Base-by-base conservation (phyloP, 92 coral and sea anemone species). In the Palythoa grandiflora region DNA sequence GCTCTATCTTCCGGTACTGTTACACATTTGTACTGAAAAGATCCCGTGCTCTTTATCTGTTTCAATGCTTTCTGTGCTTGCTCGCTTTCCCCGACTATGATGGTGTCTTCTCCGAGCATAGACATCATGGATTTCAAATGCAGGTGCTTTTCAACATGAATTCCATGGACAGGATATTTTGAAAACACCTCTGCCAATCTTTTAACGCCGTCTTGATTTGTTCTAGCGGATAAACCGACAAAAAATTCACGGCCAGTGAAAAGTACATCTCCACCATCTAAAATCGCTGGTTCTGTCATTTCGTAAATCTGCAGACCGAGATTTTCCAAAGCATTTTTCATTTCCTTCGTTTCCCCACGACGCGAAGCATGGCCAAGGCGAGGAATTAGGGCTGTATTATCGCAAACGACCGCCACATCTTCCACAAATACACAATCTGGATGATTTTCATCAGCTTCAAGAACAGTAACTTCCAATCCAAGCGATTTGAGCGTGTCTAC, bases 391-490 rank as follows among this genome's bases (percentile, higher is more conserved):
- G 99, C 99, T 0, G 80, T 87, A 1, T 87, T 87, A 57, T 89
- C 99, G 86, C 96, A 89, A 12, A 94, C 95, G 5, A 97, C 98
- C 15, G 98, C 96, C 13, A 76, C 84, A 75, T 97, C 99, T 92
- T 97, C 99, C 17, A 97, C 98, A 87, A 93, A 97, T 39, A 95
- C 98, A 79, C 98, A 97, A 38, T 97, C 99, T 5, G 99, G 99
- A 39, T 81, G 78, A 11, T 66, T 61, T 54, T 97, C 95, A 68
- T 95, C 97, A 1, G 98, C 91, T 19, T 88, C 89, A 28, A 97
- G 87, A 54, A 91, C 94, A 11, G 74, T 90, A 2, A 97, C 93
- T 73, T 92, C 61, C 38, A 97, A 83, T n/a, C 94, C 97, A 38
- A 97, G 92, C 55, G 91, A 74, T 86, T 92, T 92, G 87, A 97